Percentiles rank a stretch among this genome's conserved stretches.
phyloP scores from a whole-genome alignment of 2,888 invertebrate species.

The Monopis laevigella region DNA sequence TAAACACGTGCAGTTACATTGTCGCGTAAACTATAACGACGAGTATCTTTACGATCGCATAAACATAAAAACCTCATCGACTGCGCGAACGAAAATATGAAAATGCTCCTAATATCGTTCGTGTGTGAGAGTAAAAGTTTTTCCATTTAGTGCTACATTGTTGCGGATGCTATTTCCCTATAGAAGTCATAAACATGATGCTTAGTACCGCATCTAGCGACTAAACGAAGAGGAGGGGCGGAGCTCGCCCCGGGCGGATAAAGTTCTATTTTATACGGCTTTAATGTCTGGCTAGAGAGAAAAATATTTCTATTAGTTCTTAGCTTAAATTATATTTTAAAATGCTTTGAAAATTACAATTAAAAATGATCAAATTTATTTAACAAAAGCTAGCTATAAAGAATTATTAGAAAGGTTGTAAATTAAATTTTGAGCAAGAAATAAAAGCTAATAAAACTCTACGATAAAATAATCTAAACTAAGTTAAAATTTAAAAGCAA shows the following conservation, averaged over 20 bases:
- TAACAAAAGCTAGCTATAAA: too few species aligned
- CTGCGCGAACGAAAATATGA: slow-evolving; percentile 44
- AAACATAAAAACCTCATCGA: slow-evolving; percentile 63
- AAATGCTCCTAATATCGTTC: slow-evolving; percentile 38
- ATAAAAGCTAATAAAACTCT: too few species aligned
- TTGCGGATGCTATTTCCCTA: slow-evolving; percentile 54
- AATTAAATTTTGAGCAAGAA: too few species aligned
- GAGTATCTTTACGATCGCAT: slow-evolving; percentile 50
- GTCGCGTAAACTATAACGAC: slow-evolving; percentile 51
- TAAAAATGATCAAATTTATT: too few species aligned
- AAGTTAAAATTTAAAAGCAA: neutral
- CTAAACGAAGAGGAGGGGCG: slow-evolving; percentile 13
- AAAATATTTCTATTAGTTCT: slow-evolving; percentile 49
- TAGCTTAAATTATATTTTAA: slow-evolving; percentile 40
- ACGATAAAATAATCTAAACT: too few species aligned
- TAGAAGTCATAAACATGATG: slow-evolving; percentile 60
- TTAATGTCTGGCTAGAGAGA: slow-evolving; percentile 17
- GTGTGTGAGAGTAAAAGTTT: slow-evolving; percentile 54
- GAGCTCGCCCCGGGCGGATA: slow-evolving; percentile 22
- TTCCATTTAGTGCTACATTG: slow-evolving; percentile 52
- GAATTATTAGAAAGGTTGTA: too few species aligned
- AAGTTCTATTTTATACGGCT: slow-evolving; percentile 45
- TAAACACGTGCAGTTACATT: slow-evolving; percentile 51
- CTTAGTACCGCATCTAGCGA: slow-evolving; percentile 25
- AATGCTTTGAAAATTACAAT: too few species aligned